These are phyloP conservation scores for Penaeus vannamei DNA, from an alignment of 1,140 invertebrate species.

Conservation along the genomic window DNA sequence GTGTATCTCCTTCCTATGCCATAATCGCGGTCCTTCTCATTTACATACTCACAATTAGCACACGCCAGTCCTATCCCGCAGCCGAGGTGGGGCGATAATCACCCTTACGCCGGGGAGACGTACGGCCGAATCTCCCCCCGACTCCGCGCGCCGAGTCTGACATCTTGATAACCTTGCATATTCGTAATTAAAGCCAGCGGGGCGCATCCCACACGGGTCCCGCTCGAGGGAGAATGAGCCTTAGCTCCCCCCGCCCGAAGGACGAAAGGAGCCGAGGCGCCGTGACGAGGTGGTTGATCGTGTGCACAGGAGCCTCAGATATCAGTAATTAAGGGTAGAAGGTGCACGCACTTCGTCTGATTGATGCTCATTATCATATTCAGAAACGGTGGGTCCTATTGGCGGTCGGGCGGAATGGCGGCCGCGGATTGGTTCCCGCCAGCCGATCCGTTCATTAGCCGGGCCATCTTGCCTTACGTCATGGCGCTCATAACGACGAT, in stretches of 20 bases:
- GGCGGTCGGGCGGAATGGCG: conserved; percentile 41
- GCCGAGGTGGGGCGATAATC: neutral
- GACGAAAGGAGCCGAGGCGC: conserved; percentile 31
- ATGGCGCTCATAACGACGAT: neutral
- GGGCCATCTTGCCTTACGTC: conserved; percentile 35
- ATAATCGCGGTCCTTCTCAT: conserved; percentile 64
- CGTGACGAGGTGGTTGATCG: conserved; percentile 42
- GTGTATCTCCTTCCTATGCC: conserved; percentile 46
- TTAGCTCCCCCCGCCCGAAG: conserved; percentile 19
- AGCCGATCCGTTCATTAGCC: conserved; percentile 22
- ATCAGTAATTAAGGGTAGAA: conserved; percentile 64
- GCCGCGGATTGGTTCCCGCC: conserved; percentile 36
- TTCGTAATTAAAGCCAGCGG: conserved; percentile 63
- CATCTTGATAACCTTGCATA: conserved; percentile 66
- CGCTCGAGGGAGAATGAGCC: conserved; percentile 22
- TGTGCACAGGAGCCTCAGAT: conserved; percentile 59
- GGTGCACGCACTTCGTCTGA: conserved; percentile 61
- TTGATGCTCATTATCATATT: conserved; percentile 64
- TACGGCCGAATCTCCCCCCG: conserved; percentile 33
- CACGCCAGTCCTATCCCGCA: conserved; percentile 50
- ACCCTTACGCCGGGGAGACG: neutral
- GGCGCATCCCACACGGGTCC: conserved; percentile 31
- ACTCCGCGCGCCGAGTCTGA: conserved; percentile 39
- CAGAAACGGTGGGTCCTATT: conserved; percentile 49
- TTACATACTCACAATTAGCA: conserved; percentile 65